These are phyloP conservation scores for Rhinolophus sinicus DNA, from an alignment of 2,113 vertebrate species.

Conservation along the genomic window DNA sequence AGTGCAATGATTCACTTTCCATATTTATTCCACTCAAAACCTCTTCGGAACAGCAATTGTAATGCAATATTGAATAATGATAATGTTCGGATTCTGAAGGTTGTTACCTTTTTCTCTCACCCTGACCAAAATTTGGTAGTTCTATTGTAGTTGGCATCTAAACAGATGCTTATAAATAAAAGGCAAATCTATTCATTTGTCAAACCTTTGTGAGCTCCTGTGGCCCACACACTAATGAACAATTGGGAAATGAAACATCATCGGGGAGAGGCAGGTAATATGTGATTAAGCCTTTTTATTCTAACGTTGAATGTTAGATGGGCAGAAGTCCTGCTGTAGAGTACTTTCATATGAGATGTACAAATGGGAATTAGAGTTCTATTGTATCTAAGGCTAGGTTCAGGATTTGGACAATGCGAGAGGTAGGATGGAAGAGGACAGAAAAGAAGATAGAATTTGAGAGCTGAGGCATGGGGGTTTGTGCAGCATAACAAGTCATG, in stretches of 20 bases:
- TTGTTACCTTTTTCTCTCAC: slow-evolving; percentile 24
- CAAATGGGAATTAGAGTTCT: not conserved
- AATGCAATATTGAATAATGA: slow-evolving; percentile 34
- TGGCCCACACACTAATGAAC: not conserved
- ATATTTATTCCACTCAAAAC: slow-evolving; percentile 30
- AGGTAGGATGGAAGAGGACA: not conserved
- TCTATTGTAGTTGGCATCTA: not conserved
- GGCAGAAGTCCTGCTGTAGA: not conserved
- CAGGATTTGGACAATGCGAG: not conserved
- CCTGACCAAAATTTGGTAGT: slow-evolving; percentile 18
- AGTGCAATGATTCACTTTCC: not conserved
- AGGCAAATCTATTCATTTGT: not conserved
- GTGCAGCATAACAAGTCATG: not conserved
- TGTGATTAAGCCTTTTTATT: not conserved
- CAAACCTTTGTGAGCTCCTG: not conserved
- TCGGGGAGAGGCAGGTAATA: not conserved
- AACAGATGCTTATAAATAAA: slow-evolving; percentile 22
- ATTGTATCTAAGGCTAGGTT: not conserved
- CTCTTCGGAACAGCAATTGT: slow-evolving; percentile 40
- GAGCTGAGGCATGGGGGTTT: not conserved
- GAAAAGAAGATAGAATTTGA: not conserved
- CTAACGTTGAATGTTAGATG: not conserved
- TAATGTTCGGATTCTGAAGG: not conserved
- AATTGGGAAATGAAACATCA: not conserved
- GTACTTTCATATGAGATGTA: fast-evolving